phyloP scores from a whole-genome alignment of 2,797 vertebrate genomes.

The Melanotaenia parkinsoni region DNA sequence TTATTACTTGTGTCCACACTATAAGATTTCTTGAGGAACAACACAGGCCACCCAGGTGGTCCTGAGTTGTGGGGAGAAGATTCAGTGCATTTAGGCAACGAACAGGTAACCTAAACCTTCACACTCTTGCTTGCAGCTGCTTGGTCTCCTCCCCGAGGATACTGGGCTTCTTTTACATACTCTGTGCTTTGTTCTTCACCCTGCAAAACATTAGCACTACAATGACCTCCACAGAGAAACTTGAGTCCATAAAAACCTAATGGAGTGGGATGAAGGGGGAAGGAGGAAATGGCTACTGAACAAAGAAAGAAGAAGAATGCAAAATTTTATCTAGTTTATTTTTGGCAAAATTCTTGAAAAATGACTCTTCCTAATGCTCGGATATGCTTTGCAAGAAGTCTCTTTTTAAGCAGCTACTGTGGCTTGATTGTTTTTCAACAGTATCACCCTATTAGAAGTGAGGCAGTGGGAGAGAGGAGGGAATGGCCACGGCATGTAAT shows the following conservation, averaged over 20 bases:
- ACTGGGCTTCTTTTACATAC: slow-evolving; percentile 70
- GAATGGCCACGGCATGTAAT: slow-evolving; percentile 64
- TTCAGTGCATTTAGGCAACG: slow-evolving; percentile 59
- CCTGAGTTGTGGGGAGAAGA: slow-evolving; percentile 61
- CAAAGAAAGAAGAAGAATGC: slow-evolving; percentile 9
- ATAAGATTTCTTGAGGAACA: slow-evolving; percentile 52
- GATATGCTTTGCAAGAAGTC: not conserved
- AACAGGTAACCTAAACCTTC: slow-evolving; percentile 81
- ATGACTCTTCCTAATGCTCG: not conserved
- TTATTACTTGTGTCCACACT: slow-evolving; percentile 39
- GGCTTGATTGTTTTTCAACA: slow-evolving; percentile 39
- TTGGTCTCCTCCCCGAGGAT: slow-evolving; percentile 68
- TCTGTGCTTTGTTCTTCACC: slow-evolving; percentile 64
- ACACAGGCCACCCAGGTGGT: slow-evolving; percentile 78
- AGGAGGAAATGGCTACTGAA: slow-evolving; percentile 28
- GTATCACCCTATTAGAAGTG: slow-evolving; percentile 44
- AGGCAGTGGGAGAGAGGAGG: slow-evolving; percentile 30
- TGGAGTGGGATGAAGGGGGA: slow-evolving; percentile 47
- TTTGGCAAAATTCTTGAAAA: slow-evolving; percentile 24
- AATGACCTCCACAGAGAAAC: slow-evolving; percentile 69
- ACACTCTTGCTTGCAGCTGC: slow-evolving; percentile 75
- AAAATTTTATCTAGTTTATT: slow-evolving; percentile 25
- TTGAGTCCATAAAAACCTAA: slow-evolving; percentile 67
- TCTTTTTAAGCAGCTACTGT: slow-evolving; percentile 7
- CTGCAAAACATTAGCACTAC: slow-evolving; percentile 74